A percentile compares a stretch with the other conserved stretches of the same genome.
phyloP scores from a whole-genome alignment of 2,113 vertebrate species.

The Plotosus lineatus region DNA sequence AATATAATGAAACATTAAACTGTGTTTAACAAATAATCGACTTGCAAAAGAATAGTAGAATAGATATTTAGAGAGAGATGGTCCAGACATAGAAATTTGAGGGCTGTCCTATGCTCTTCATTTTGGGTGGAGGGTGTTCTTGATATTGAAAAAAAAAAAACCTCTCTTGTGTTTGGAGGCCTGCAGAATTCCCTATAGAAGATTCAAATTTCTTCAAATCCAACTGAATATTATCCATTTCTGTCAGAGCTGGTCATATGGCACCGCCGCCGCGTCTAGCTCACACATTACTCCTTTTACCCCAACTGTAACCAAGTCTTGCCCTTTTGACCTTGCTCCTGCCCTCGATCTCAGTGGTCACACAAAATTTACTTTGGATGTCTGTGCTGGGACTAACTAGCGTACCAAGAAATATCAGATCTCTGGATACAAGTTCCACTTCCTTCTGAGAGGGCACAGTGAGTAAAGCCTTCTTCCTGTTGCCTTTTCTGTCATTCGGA shows the following conservation, averaged over 20 bases:
- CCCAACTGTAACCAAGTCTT: slow-evolving; percentile 16
- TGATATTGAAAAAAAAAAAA: background rate
- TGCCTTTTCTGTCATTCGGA: slow-evolving; percentile 43
- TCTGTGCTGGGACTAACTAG: slow-evolving; percentile 34
- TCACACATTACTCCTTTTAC: slow-evolving; percentile 60
- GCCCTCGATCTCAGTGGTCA: slow-evolving; percentile 57
- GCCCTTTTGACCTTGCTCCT: slow-evolving; percentile 51
- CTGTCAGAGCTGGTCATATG: slow-evolving; percentile 50
- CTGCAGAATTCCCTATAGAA: background rate
- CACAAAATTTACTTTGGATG: slow-evolving; percentile 59
- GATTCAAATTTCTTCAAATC: background rate
- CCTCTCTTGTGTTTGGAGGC: background rate
- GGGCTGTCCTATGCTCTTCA: too few species aligned
- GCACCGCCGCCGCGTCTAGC: slow-evolving; percentile 41
- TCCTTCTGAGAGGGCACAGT: slow-evolving; percentile 49
- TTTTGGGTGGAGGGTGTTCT: too few species aligned
- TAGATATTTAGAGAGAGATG: background rate
- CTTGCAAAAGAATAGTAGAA: background rate
- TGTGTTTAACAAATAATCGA: background rate
- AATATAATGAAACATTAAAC: background rate
- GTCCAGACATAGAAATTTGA: background rate
- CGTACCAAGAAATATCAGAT: slow-evolving; percentile 18
- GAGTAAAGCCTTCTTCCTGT: slow-evolving; percentile 44
- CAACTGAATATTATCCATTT: slow-evolving; percentile 39
- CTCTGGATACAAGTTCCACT: slow-evolving; percentile 51